A percentile compares a stretch with the other conserved stretches of the same genome.
phyloP scores from a whole-genome alignment of 2,888 invertebrate genomes.

The Pandemis cinnamomeana region DNA sequence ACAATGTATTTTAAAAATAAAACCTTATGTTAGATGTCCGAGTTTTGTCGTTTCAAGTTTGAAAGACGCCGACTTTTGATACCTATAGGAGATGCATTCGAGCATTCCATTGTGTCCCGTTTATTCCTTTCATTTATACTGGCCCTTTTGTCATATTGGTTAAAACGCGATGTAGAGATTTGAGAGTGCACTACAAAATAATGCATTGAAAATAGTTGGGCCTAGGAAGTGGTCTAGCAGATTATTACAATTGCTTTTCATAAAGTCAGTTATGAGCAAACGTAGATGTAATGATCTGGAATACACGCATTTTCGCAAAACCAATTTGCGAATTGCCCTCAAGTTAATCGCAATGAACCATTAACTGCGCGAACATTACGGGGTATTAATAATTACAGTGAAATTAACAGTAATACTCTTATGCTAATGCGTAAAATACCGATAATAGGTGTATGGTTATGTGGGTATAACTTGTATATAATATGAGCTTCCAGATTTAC shows the following conservation, averaged over 20 bases:
- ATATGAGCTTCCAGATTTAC: background rate
- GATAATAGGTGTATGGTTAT: background rate
- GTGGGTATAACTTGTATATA: no score
- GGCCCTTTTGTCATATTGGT: no score
- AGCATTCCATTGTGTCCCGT: no score
- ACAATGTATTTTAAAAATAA: no score
- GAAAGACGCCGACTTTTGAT: no score
- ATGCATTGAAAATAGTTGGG: background rate
- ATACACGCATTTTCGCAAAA: background rate
- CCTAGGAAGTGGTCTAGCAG: background rate
- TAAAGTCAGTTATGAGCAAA: background rate
- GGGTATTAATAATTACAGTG: background rate
- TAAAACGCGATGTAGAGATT: no score
- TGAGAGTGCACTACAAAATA: background rate
- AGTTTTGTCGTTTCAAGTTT: no score
- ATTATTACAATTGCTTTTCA: background rate
- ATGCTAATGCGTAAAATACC: background rate
- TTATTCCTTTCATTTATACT: no score
- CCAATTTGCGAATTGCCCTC: constrained; percentile 4
- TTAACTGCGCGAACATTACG: background rate
- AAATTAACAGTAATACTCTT: background rate
- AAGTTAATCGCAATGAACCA: background rate
- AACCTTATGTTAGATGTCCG: no score
- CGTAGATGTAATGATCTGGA: background rate
- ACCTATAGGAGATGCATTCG: no score